Evolutionary conservation across 1,140 invertebrate species (phyloP).

Genomic region (Leptopilina clavipes): DNA sequence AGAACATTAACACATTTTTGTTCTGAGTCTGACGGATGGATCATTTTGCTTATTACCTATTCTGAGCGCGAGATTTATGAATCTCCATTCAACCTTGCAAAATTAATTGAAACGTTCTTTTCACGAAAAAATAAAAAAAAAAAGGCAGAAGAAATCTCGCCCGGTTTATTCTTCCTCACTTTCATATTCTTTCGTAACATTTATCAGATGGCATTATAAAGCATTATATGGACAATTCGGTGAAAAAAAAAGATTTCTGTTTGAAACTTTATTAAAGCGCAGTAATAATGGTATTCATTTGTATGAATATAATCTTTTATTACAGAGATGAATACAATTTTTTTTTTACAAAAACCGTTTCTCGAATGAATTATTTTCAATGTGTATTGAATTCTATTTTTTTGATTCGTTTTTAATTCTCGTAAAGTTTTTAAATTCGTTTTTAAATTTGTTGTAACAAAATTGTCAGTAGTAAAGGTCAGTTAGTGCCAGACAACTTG

Average conservation of each 20-base stretch:
- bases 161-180: conserved; percentile 1
- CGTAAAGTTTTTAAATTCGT: no score
- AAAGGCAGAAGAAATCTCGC: background rate
- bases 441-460: no score
- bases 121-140: background rate
- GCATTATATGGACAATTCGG: background rate
- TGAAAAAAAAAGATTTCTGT: background rate
- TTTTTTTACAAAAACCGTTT: no score
- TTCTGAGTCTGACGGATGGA: conserved; percentile 7
- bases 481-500: no score
- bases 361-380: no score
- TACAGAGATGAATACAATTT: no score
- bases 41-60: conserved; percentile 24
- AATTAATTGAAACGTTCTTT: conserved; percentile 28
- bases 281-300: conserved; percentile 6
- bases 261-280: background rate
- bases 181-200: conserved; percentile 19
- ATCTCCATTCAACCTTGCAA: background rate
- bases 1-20: conserved; percentile 33
- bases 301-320: background rate
- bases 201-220: conserved; percentile 16
- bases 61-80: conserved; percentile 23
- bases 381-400: no score
- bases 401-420: no score
- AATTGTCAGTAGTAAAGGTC: no score